Conservation (phyloP, 2,797 vertebrate genomes). For the Pagetopsis macropterus region DNA sequence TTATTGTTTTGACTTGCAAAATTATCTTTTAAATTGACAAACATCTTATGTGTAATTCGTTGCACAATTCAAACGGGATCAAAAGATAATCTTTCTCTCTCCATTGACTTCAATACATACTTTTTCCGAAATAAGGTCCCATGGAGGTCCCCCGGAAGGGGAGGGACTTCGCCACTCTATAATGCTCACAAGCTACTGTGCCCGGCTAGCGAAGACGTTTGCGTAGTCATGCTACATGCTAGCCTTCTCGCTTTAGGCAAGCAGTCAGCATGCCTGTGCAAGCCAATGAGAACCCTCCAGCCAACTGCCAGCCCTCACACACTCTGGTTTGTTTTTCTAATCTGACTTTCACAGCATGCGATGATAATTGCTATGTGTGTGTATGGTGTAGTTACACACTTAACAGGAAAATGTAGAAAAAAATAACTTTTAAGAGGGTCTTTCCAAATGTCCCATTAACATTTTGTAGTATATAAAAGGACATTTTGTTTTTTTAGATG, state of each 20-base stretch:
- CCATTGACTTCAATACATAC: too few relatives aligned
- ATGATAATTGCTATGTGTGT: constrained; percentile 55
- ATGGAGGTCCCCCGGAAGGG: too few relatives aligned
- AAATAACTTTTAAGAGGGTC: constrained; percentile 38
- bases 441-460: constrained; percentile 74
- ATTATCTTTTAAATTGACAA: too few relatives aligned
- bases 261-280: constrained; percentile 68
- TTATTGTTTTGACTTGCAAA: too few relatives aligned
- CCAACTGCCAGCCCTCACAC: constrained; percentile 63
- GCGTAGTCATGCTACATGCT: constrained; percentile 41
- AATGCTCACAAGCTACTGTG: constrained; percentile 42
- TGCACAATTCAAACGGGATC: too few relatives aligned
- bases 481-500: constrained; percentile 62
- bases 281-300: constrained; percentile 54
- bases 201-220: constrained; percentile 27
- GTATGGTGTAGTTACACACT: constrained; percentile 65
- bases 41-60: too few relatives aligned
- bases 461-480: constrained; percentile 57
- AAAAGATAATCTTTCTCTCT: too few relatives aligned
- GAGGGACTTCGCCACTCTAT: not conserved
- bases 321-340: constrained; percentile 72
- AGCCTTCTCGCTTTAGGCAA: constrained; percentile 59
- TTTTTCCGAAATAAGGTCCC: too few relatives aligned
- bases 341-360: constrained; percentile 78
- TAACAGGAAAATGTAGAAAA: constrained; percentile 45